Evolutionary conservation across 1,140 invertebrate species (phyloP).

Genomic region (Drosophila grimshawi): DNA sequence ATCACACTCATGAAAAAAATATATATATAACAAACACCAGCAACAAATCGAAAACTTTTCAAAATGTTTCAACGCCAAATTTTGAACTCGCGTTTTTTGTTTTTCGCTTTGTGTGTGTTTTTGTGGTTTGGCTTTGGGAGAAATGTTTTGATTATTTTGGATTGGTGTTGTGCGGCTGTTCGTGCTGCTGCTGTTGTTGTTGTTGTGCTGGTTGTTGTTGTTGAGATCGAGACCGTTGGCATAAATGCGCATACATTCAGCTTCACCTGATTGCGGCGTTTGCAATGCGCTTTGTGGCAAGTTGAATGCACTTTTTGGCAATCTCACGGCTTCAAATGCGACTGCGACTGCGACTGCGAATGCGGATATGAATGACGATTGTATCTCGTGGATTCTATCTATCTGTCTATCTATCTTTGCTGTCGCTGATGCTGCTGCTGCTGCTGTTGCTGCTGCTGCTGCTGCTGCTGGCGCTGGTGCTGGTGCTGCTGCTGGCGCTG

Average conservation of each 20-base stretch:
- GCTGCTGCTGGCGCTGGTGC: too few species aligned
- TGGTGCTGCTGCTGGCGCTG: background rate
- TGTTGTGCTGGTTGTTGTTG: constrained; percentile 18
- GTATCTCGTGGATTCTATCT: background rate
- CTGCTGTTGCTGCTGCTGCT: too few species aligned
- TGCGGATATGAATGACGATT: background rate
- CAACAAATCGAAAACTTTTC: constrained; percentile 34
- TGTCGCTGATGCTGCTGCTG: too few species aligned
- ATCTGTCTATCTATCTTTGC: too few species aligned
- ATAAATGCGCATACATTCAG: constrained; percentile 9
- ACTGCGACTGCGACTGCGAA: background rate
- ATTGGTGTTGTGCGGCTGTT: constrained; percentile 16
- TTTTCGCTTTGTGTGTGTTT: constrained; percentile 12
- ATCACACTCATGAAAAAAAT: constrained; percentile 25
- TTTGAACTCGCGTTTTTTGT: constrained; percentile 37
- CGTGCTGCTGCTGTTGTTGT: constrained; percentile 10
- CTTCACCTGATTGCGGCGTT: background rate
- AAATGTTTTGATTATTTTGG: constrained; percentile 38
- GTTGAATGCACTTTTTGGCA: constrained; percentile 63
- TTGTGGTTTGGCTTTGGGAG: constrained; percentile 8
- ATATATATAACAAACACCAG: constrained; percentile 6
- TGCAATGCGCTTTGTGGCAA: constrained; percentile 44
- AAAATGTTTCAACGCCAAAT: constrained; percentile 27
- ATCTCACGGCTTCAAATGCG: constrained; percentile 10
- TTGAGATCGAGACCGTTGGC: constrained; percentile 26